phyloP scores from a whole-genome alignment of 1,140 invertebrate genomes.

The Atta colombica region DNA sequence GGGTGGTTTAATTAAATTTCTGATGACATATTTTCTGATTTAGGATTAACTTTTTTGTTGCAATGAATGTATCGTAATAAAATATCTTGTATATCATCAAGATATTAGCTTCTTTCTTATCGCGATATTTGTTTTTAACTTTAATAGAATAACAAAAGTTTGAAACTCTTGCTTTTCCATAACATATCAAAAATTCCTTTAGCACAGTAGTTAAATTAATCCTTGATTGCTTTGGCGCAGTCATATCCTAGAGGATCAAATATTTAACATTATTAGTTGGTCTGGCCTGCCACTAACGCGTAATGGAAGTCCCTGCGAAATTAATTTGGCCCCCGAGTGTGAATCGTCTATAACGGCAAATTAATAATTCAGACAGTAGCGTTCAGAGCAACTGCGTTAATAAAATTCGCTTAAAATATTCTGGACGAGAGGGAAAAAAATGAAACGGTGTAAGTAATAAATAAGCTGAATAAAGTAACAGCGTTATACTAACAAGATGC shows the following conservation, averaged over 20 bases:
- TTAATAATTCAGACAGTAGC: constrained; percentile 51
- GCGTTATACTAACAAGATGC: background rate
- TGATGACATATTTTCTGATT: background rate
- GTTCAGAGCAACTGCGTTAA: constrained; percentile 31
- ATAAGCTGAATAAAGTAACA: constrained; percentile 2
- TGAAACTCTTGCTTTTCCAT: background rate
- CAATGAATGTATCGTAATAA: background rate
- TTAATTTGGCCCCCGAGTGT: constrained; percentile 56
- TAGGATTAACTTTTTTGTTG: background rate
- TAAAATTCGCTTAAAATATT: constrained; percentile 33
- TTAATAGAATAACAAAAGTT: constrained; percentile 44
- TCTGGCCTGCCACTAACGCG: constrained; percentile 54
- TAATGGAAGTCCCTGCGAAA: constrained; percentile 60
- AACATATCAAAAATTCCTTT: constrained; percentile 53
- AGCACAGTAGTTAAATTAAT: constrained; percentile 56
- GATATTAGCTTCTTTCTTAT: background rate
- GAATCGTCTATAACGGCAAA: constrained; percentile 50
- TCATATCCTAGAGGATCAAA: constrained; percentile 43
- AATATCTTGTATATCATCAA: background rate
- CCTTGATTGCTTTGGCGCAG: constrained; percentile 55
- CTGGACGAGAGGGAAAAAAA: background rate
- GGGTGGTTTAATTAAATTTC: background rate
- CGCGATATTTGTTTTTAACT: background rate
- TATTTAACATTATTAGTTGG: constrained; percentile 62
- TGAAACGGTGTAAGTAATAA: background rate